A percentile compares a stretch with the other conserved stretches of the same genome.
These are phyloP conservation scores for Biston stratarius DNA, from an alignment of 2,888 invertebrate genomes.

Conservation along the genomic window DNA sequence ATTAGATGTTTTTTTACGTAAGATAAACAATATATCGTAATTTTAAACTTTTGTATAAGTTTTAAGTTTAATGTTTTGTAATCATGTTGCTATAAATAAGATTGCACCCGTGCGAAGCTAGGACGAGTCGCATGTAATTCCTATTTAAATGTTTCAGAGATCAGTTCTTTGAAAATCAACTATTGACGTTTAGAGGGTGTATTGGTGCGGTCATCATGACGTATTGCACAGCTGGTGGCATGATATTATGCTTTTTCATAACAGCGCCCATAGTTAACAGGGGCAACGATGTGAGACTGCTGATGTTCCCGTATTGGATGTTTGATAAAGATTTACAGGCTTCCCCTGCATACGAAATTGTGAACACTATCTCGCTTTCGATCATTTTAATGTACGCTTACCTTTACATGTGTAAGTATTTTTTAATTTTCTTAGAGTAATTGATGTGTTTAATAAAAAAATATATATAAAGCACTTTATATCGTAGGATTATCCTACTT, in stretches of 20 bases:
- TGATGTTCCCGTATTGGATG: constrained; percentile 31
- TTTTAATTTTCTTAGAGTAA: neutral
- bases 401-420: constrained; percentile 31
- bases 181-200: constrained; percentile 29
- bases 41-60: no score
- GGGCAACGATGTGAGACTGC: constrained; percentile 13
- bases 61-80: no score
- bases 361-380: constrained; percentile 1
- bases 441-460: neutral
- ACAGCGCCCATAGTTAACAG: neutral
- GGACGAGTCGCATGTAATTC: no score
- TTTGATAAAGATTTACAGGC: constrained; percentile 16
- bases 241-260: constrained; percentile 13
- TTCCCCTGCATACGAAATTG: constrained; percentile 28
- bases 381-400: constrained; percentile 15
- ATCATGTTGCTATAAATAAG: no score
- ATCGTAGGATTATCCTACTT: neutral
- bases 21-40: no score
- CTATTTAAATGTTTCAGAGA: constrained; percentile 22
- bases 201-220: constrained; percentile 15
- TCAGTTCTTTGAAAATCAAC: constrained; percentile 34
- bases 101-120: no score
- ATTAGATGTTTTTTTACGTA: no score
- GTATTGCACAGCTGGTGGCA: constrained; percentile 3
- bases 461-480: neutral